Percentiles rank a stretch among this genome's conserved stretches.
Evolutionary conservation across 2,888 invertebrate species (phyloP).

Genomic region (Panopea generosa): DNA sequence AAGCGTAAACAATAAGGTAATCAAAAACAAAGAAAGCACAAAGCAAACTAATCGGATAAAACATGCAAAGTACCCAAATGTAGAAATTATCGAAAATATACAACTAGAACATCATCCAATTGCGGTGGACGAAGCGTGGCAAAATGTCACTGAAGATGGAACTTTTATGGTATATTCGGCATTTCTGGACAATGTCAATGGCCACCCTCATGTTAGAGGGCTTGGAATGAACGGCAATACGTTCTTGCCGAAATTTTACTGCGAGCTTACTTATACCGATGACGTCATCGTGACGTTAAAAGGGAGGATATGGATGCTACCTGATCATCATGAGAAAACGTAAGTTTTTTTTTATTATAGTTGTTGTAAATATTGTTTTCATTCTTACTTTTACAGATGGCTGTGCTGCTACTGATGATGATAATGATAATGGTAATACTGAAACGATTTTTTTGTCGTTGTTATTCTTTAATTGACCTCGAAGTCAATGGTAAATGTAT

Average conservation of each 20-base stretch:
- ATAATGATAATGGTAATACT: no score
- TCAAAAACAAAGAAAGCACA: neutral
- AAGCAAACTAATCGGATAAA: neutral
- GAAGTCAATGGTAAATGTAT: no score
- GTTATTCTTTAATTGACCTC: no score
- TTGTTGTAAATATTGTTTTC: neutral
- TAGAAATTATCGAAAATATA: conserved; percentile 27
- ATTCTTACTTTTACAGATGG: neutral
- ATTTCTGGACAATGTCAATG: neutral
- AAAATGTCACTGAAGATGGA: conserved; percentile 27
- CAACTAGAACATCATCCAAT: conserved; percentile 4
- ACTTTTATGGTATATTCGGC: conserved; percentile 32
- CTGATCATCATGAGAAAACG: conserved; percentile 43
- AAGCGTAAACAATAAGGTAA: neutral
- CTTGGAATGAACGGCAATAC: conserved; percentile 38
- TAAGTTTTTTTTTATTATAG: conserved; percentile 19
- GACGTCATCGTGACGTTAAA: conserved; percentile 20
- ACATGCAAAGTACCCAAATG: conserved; percentile 10
- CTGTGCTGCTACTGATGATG: no score
- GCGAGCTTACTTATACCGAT: conserved; percentile 13
- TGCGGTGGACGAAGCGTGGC: conserved; percentile 9
- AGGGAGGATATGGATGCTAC: conserved; percentile 40
- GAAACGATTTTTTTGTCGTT: no score
- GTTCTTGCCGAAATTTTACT: conserved; percentile 36
- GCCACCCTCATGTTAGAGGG: conserved; percentile 15